Base-by-base conservation (phyloP, 2,113 vertebrate species). In the Vireo altiloquus region DNA sequence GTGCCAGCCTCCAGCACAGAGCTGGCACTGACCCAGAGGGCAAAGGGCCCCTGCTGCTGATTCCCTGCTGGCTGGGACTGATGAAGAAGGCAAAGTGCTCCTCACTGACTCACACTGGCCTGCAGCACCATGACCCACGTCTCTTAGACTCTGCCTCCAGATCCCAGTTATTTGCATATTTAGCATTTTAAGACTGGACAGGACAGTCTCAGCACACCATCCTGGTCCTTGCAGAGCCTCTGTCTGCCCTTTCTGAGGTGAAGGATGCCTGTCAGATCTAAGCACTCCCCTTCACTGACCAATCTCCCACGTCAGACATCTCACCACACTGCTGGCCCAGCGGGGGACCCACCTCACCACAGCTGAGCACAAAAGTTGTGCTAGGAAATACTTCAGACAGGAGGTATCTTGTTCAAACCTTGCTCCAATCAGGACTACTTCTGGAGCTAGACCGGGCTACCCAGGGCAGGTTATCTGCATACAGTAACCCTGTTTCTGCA, bases 41-140 rank as follows among this genome's bases (percentile, higher is more conserved):
- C 6, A 2, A 90, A 92, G n/a, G 37, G 46, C n/a, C 23, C 10
- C 42, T 22, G 44, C 49, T 47, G 72, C 50, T 44, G 28, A 11
- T 10, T 49, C 24, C 28, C 28, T 46, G 47, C 33, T 0, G 1
- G 15, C 16, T 46, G 59, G 31, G 24, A 21, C 17, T 52, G 70
- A 72, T 0, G 0, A 39, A 75, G 52, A 71, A 35, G 27, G 8
- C 59, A 72, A 90, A 90, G 79, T 49, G 31, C 66, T 85, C 40
- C 71, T 50, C 5, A 1, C 9, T 69, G 66, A 76, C 22, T 94
- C 70, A 63, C 0, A 0, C 27, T 54, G 52, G 42, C 66, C 71
- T 56, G 35, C 23, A 75, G 66, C 49, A 63, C 47, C 1, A 0
- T 2, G 12, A 57, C 44, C 21, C 15, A 4, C 0, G 0, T 60